Evolutionary conservation across 2,797 vertebrate genomes (phyloP).

Genomic region (Cossypha dichroa): DNA sequence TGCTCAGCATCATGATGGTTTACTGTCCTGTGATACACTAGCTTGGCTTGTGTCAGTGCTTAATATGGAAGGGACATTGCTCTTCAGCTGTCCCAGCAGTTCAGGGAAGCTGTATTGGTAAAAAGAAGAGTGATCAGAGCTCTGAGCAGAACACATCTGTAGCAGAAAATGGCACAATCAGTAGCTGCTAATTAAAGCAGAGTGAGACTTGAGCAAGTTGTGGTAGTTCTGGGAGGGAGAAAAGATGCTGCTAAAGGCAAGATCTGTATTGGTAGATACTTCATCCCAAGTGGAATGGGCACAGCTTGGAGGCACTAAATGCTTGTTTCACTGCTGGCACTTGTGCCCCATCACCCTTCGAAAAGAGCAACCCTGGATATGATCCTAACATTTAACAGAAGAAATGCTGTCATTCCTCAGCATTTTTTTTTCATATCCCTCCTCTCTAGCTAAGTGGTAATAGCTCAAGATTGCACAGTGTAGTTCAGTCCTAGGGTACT

Average conservation of each 20-base stretch:
- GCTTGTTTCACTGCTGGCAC: background rate
- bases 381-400: background rate
- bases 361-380: background rate
- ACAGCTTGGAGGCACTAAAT: background rate
- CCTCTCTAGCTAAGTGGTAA: background rate
- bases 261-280: background rate
- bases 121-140: background rate
- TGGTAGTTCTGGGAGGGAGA: background rate
- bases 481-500: background rate
- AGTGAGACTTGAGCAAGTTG: background rate
- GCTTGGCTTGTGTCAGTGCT: background rate
- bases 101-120: background rate
- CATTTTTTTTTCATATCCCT: background rate
- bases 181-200: background rate
- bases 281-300: background rate
- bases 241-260: background rate
- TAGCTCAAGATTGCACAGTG: background rate
- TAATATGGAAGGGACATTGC: background rate
- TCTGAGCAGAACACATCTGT: background rate
- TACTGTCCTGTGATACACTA: background rate
- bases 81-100: background rate
- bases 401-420: background rate
- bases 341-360: background rate
- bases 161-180: background rate
- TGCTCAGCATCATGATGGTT: background rate